phyloP scores from a whole-genome alignment of 1,140 invertebrate genomes.

The Drosophila dunni region DNA sequence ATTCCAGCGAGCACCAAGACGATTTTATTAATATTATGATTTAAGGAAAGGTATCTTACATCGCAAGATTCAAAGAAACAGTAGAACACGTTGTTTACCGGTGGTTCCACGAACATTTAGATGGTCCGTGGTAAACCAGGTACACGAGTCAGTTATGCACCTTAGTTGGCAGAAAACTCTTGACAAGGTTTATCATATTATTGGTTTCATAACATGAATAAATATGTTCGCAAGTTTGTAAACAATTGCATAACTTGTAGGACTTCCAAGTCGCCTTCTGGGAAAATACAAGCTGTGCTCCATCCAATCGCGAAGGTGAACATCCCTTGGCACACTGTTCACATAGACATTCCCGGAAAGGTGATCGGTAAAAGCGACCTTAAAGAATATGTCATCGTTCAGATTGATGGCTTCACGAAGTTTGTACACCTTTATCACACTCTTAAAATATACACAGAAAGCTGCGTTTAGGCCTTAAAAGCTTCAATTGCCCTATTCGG shows the following conservation, averaged over 20 bases:
- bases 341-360: conserved; percentile 16
- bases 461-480: not conserved
- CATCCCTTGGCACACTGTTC: conserved; percentile 8
- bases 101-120: conserved; percentile 11
- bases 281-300: conserved; percentile 5
- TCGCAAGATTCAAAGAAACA: conserved; percentile 4
- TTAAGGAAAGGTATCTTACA: not conserved
- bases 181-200: no score
- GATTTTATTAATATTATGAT: no score
- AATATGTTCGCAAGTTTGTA: conserved; percentile 10
- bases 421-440: conserved; percentile 16
- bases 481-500: no score
- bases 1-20: no score
- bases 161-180: conserved; percentile 12
- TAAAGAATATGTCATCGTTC: no score
- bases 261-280: conserved; percentile 5
- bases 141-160: conserved; percentile 17
- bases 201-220: conserved; percentile 4
- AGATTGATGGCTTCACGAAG: conserved; percentile 8
- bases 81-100: conserved; percentile 18
- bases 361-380: not conserved
- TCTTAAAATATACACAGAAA: conserved; percentile 11
- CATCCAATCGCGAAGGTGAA: conserved; percentile 18
- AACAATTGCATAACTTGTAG: conserved; percentile 4
- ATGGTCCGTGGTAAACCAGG: conserved; percentile 18